phyloP scores from a whole-genome alignment of 2,797 vertebrate genomes.

The Cyprinella venusta region DNA sequence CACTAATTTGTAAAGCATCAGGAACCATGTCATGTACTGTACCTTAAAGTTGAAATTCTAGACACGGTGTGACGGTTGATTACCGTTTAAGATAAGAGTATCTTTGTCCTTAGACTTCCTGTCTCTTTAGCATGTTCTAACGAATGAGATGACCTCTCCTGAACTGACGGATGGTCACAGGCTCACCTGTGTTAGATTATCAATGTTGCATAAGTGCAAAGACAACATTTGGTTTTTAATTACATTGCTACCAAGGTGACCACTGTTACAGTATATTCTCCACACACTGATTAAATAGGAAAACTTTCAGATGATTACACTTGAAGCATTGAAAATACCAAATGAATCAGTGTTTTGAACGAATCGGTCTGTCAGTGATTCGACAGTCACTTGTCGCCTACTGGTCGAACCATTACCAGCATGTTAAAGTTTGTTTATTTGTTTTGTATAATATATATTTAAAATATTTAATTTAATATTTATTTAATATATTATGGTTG shows the following conservation, averaged over 20 bases:
- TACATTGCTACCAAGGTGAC: slow-evolving; percentile 25
- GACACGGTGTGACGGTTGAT: slow-evolving; percentile 43
- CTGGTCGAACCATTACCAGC: background rate
- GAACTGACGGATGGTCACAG: slow-evolving; percentile 6
- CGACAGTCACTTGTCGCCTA: too few relatives aligned
- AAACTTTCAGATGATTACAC: background rate
- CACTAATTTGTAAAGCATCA: slow-evolving; percentile 8
- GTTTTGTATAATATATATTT: background rate
- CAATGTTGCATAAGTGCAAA: slow-evolving; percentile 24
- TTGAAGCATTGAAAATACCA: background rate
- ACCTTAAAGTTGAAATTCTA: slow-evolving; percentile 57
- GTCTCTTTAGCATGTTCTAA: slow-evolving; percentile 4
- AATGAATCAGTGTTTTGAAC: too few relatives aligned
- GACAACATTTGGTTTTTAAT: slow-evolving; percentile 9
- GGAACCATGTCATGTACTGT: background rate
- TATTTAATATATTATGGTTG: too few relatives aligned
- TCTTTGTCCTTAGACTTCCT: background rate
- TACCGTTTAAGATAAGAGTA: slow-evolving; percentile 4
- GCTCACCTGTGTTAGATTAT: slow-evolving; percentile 33
- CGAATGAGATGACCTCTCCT: slow-evolving; percentile 17
- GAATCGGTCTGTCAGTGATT: too few relatives aligned
- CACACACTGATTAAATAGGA: slow-evolving; percentile 25
- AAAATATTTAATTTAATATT: too few relatives aligned
- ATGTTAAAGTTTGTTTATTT: background rate
- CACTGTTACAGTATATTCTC: background rate